These are phyloP conservation scores for Tinea pellionella DNA, from an alignment of 2,888 invertebrate genomes.

Conservation along the genomic window DNA sequence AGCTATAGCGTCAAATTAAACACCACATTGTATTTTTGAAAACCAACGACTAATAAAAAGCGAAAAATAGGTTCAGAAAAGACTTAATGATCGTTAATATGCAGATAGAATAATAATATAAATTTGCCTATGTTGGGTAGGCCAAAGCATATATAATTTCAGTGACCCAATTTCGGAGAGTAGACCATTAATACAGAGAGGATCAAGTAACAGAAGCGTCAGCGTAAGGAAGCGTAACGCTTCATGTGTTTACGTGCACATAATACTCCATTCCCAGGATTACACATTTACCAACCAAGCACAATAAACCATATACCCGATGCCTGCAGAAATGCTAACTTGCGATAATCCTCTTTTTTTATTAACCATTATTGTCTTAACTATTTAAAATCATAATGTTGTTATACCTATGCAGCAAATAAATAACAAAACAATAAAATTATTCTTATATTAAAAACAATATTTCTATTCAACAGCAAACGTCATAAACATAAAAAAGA, in stretches of 20 bases:
- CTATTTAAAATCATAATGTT: neutral
- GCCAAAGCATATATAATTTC: neutral
- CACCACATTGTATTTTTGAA: conserved; percentile 20
- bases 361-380: too few relatives aligned
- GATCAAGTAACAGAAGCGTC: conserved; percentile 1
- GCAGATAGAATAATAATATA: too few relatives aligned
- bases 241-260: neutral
- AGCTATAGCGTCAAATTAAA: conserved; percentile 50
- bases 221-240: neutral
- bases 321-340: neutral
- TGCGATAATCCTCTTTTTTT: neutral
- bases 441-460: neutral
- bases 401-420: too few relatives aligned
- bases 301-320: neutral
- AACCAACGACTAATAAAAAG: neutral
- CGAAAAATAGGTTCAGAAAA: neutral
- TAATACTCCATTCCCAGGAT: neutral
- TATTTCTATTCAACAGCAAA: too few relatives aligned
- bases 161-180: neutral
- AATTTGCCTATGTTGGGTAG: neutral
- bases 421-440: too few relatives aligned
- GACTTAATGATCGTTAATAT: neutral
- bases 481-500: neutral
- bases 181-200: neutral
- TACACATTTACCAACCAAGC: neutral